phyloP scores from a whole-genome alignment of 2,113 vertebrate genomes.

The Paracanthobrama guichenoti region DNA sequence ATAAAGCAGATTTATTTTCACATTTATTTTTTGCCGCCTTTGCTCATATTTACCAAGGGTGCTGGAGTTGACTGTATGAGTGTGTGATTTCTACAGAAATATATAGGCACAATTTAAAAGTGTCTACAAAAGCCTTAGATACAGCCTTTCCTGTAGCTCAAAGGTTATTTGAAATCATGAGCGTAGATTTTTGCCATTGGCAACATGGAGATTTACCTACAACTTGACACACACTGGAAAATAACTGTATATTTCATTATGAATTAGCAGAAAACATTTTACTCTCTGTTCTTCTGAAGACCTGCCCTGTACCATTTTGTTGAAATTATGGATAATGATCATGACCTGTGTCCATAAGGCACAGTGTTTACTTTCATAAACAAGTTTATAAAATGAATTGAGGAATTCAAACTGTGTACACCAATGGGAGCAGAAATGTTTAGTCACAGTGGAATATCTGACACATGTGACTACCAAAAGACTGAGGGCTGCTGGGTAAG shows the following conservation, averaged over 20 bases:
- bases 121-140: too few species aligned
- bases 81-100: too few species aligned
- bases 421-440: constrained; percentile 50
- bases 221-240: neutral
- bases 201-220: neutral
- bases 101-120: too few species aligned
- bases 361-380: constrained; percentile 53
- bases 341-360: constrained; percentile 18
- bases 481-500: constrained; percentile 20
- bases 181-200: neutral
- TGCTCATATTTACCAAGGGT: too few species aligned
- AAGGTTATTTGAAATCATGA: too few species aligned
- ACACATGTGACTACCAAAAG: constrained; percentile 48
- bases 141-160: too few species aligned
- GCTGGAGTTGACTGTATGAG: too few species aligned
- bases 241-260: neutral
- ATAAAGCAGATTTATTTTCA: too few species aligned
- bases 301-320: constrained; percentile 18
- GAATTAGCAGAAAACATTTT: neutral
- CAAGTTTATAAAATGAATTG: constrained; percentile 51
- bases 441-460: constrained; percentile 63
- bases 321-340: constrained; percentile 33
- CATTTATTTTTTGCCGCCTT: too few species aligned
- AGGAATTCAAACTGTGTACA: constrained; percentile 47
- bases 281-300: constrained; percentile 11